Percentiles rank a stretch among this genome's conserved stretches.
Evolutionary conservation across 2,113 vertebrate species (phyloP).

Genomic region (Pungitius pungitius): DNA sequence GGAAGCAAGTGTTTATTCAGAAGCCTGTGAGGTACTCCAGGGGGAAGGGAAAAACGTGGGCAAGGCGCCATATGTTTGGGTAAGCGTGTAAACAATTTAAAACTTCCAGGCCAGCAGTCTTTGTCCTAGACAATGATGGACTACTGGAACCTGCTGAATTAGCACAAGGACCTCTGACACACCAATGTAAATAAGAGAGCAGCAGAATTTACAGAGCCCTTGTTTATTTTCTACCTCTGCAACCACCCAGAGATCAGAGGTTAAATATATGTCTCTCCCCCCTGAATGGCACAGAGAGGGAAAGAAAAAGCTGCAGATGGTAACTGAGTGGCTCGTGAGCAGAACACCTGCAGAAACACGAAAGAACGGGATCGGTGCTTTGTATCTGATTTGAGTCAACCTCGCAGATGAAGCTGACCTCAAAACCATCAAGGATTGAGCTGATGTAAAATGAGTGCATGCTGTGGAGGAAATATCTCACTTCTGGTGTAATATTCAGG

Average conservation of each 20-base stretch:
- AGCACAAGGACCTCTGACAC: constrained; percentile 62
- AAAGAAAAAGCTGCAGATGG: constrained; percentile 17
- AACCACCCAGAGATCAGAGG: constrained; percentile 58
- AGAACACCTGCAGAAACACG: constrained; percentile 20
- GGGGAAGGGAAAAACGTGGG: constrained; percentile 22
- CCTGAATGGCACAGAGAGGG: not conserved
- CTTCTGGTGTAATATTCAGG: constrained; percentile 23
- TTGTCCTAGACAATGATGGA: constrained; percentile 59
- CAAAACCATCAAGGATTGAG: constrained; percentile 10
- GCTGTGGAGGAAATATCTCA: constrained; percentile 2
- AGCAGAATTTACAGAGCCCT: constrained; percentile 52
- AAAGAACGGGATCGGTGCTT: constrained; percentile 25
- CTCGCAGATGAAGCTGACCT: constrained; percentile 33
- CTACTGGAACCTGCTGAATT: constrained; percentile 57
- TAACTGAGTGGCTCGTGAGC: constrained; percentile 15
- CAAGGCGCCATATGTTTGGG: constrained; percentile 46
- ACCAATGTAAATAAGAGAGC: constrained; percentile 70
- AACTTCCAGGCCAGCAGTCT: constrained; percentile 52
- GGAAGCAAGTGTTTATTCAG: constrained; percentile 40
- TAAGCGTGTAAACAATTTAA: constrained; percentile 65
- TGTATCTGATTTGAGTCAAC: constrained; percentile 46
- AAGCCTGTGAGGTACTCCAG: constrained; percentile 23
- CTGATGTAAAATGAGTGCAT: constrained; percentile 18
- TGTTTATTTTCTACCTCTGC: constrained; percentile 40
- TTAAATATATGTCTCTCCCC: constrained; percentile 41